Evolutionary conservation across 2,888 invertebrate genomes (phyloP).

Genomic region (Agrotis ipsilon): DNA sequence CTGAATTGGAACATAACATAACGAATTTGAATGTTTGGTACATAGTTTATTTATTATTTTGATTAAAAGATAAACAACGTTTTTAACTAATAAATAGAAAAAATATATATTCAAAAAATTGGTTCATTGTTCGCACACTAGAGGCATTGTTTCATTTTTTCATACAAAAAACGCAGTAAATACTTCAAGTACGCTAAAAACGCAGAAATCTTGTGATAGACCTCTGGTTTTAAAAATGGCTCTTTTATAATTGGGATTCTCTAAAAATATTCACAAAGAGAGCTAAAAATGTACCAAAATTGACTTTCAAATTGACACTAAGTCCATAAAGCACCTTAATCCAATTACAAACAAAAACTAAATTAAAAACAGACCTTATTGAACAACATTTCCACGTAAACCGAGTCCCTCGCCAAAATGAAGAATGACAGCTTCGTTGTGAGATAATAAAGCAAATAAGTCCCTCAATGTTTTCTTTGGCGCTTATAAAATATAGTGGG

Average conservation of each 20-base stretch:
- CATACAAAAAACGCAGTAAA: no score
- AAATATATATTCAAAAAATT: no score
- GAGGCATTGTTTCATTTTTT: no score
- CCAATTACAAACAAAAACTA: constrained; percentile 21
- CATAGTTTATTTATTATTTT: no score
- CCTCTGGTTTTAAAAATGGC: background rate
- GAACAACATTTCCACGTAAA: constrained; percentile 40
- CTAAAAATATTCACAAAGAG: background rate
- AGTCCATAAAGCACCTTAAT: constrained; percentile 14
- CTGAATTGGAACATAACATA: no score
- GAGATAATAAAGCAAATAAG: constrained; percentile 69
- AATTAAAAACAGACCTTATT: constrained; percentile 39
- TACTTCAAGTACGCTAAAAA: no score
- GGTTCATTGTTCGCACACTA: no score
- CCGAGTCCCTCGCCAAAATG: constrained; percentile 30
- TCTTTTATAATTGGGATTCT: background rate
- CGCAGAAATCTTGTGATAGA: no score
- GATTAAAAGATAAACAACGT: no score
- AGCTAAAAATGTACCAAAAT: background rate
- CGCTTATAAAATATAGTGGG: constrained; percentile 85
- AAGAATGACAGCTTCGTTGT: constrained; percentile 64
- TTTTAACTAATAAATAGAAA: no score
- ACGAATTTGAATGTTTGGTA: no score
- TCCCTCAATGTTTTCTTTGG: constrained; percentile 78
- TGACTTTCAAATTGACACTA: constrained; percentile 18